Percentiles rank a stretch among this genome's conserved stretches.
phyloP scores from a whole-genome alignment of 2,797 vertebrate species.

The Chloroceryle amazona region DNA sequence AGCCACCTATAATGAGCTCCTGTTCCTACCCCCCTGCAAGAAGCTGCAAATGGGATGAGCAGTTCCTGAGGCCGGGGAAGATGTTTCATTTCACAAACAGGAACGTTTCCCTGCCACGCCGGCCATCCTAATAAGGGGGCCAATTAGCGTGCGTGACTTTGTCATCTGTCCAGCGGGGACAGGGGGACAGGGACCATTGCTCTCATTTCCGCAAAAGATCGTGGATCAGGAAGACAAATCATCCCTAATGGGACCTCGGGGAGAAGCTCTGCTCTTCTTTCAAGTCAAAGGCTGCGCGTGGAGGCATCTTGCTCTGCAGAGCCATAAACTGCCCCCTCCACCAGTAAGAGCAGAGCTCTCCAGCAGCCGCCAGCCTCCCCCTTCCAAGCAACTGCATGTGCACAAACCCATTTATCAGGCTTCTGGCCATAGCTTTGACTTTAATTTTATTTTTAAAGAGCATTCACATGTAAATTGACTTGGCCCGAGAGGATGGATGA shows the following conservation, averaged over 20 bases:
- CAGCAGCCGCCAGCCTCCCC: not conserved
- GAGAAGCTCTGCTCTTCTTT: slow-evolving; percentile 12
- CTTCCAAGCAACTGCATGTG: not conserved
- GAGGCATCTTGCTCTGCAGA: not conserved
- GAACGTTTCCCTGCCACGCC: not conserved
- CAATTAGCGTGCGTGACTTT: slow-evolving; percentile 27
- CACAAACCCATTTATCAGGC: slow-evolving; percentile 20
- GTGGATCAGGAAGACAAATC: slow-evolving; percentile 39
- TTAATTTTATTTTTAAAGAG: slow-evolving; percentile 64
- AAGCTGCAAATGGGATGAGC: not conserved
- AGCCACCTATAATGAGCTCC: not conserved
- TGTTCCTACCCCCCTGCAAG: not conserved
- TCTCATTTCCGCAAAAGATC: slow-evolving; percentile 1
- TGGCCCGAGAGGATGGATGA: not conserved
- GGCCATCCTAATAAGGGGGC: slow-evolving; percentile 4
- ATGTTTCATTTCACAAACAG: not conserved
- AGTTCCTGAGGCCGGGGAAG: not conserved
- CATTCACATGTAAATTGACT: slow-evolving; percentile 57
- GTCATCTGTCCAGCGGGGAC: not conserved
- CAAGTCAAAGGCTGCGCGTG: not conserved
- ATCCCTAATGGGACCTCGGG: slow-evolving; percentile 16
- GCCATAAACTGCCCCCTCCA: not conserved
- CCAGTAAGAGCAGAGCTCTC: not conserved
- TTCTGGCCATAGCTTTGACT: slow-evolving; percentile 50
- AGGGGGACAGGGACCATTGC: not conserved